A percentile compares a stretch with the other conserved stretches of the same genome.
Conservation (phyloP, 2,797 vertebrate genomes). For the Anableps anableps region DNA sequence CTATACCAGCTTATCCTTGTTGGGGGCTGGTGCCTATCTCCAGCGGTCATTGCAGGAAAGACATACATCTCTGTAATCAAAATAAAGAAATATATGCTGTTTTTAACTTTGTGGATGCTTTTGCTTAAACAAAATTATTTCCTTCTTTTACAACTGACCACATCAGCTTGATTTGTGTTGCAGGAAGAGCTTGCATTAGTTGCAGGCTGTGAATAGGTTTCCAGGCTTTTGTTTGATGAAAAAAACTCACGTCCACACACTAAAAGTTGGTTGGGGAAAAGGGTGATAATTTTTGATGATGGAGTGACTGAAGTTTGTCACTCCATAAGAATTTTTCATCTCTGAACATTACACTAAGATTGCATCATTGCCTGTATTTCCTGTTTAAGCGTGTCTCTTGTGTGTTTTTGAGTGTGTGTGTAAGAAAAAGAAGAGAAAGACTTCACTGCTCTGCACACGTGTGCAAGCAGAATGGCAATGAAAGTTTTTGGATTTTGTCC, state of each 20-base stretch:
- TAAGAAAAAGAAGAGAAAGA: constrained; percentile 8
- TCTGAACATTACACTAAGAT: constrained; percentile 59
- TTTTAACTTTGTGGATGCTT: background rate
- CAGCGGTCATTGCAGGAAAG: no score
- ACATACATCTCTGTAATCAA: background rate
- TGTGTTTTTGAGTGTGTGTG: constrained; percentile 6
- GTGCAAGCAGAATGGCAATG: constrained; percentile 27
- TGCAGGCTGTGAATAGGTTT: background rate
- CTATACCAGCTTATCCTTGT: no score
- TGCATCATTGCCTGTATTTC: constrained; percentile 71
- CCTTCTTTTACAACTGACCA: background rate
- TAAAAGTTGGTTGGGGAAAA: constrained; percentile 6
- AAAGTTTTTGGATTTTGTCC: constrained; percentile 32
- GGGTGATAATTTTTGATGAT: constrained; percentile 27
- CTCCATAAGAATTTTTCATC: constrained; percentile 38
- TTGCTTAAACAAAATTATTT: background rate
- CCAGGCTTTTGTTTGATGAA: background rate
- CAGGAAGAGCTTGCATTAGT: background rate
- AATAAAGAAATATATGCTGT: background rate
- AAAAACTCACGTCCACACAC: background rate
- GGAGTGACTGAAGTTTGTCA: constrained; percentile 59
- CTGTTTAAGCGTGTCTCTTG: constrained; percentile 31
- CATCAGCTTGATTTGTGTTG: background rate
- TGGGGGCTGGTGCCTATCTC: no score
- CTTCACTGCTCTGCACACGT: constrained; percentile 2